Evolutionary conservation across 2,113 vertebrate genomes (phyloP).

Genomic region (Cathartes aura): DNA sequence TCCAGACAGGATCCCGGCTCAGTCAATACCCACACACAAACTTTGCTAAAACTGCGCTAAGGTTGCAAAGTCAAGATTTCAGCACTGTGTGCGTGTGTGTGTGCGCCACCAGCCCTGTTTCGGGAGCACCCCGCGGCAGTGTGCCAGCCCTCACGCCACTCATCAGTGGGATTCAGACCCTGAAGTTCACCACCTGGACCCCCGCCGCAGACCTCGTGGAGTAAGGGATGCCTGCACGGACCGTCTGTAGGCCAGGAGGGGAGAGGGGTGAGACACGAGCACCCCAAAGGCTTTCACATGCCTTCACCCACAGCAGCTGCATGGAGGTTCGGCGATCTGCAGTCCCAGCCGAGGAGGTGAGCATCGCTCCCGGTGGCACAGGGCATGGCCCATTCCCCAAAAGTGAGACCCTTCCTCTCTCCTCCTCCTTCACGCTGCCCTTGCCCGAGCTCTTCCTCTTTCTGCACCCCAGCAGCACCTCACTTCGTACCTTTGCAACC

Average conservation of each 20-base stretch:
- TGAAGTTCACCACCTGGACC: not conserved
- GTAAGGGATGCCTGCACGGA: not conserved
- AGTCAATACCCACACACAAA: not conserved
- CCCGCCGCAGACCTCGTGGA: accelerated
- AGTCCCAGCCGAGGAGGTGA: not conserved
- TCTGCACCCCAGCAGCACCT: not conserved
- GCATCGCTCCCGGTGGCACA: not conserved
- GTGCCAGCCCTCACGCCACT: not conserved
- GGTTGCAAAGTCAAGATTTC: not conserved
- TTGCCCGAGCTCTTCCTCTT: not conserved
- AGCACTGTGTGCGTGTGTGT: accelerated
- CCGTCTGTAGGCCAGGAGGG: not conserved
- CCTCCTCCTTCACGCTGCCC: not conserved
- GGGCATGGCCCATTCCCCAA: not conserved
- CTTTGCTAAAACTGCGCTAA: not conserved
- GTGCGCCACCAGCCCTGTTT: not conserved
- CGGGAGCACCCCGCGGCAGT: accelerated
- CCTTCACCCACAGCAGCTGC: accelerated
- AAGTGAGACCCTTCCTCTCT: not conserved
- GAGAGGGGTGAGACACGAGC: not conserved
- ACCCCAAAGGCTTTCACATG: accelerated
- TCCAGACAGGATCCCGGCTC: not conserved
- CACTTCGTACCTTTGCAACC: not conserved
- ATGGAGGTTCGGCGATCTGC: accelerated
- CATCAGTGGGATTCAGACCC: not conserved